Percentiles rank a stretch among this genome's conserved stretches.
These are phyloP conservation scores for Tetragnatha versicolor DNA, from an alignment of 1,140 invertebrate species.

Conservation along the genomic window DNA sequence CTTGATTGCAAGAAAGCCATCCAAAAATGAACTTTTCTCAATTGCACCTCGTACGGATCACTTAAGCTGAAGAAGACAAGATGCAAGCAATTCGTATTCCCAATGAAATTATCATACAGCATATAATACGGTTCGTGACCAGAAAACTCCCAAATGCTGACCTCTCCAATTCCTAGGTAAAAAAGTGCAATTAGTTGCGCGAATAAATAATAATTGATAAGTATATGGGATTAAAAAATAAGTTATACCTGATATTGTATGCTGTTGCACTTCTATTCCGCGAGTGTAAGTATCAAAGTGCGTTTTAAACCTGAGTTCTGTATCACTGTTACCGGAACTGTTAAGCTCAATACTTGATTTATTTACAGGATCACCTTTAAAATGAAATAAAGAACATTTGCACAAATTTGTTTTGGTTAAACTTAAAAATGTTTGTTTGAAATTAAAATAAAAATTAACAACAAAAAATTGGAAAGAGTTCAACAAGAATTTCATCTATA, in stretches of 20 bases:
- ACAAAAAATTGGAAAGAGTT: background rate
- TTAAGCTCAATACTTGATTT: slow-evolving; percentile 55
- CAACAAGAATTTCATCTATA: background rate
- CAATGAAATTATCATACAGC: slow-evolving; percentile 80
- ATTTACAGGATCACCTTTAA: slow-evolving; percentile 23
- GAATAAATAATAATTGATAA: background rate
- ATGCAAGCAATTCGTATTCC: slow-evolving; percentile 74
- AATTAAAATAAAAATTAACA: background rate
- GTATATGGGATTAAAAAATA: too few relatives aligned
- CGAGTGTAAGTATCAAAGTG: slow-evolving; percentile 73
- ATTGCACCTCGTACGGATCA: slow-evolving; percentile 75
- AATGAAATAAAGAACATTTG: background rate
- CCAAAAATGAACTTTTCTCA: slow-evolving; percentile 82
- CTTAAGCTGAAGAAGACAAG: slow-evolving; percentile 77
- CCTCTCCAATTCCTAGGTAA: slow-evolving; percentile 71
- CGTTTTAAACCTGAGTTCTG: slow-evolving; percentile 71
- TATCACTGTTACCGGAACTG: slow-evolving; percentile 66
- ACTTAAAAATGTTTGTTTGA: background rate
- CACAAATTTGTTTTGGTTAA: background rate
- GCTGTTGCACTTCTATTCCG: slow-evolving; percentile 74
- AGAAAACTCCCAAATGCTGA: slow-evolving; percentile 83
- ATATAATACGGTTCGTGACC: slow-evolving; percentile 81
- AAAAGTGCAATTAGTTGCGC: background rate
- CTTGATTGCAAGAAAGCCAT: slow-evolving; percentile 79
- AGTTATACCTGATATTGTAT: slow-evolving; percentile 64